Conservation (phyloP, 2,888 invertebrate genomes). For the Epirrhoe tristata region DNA sequence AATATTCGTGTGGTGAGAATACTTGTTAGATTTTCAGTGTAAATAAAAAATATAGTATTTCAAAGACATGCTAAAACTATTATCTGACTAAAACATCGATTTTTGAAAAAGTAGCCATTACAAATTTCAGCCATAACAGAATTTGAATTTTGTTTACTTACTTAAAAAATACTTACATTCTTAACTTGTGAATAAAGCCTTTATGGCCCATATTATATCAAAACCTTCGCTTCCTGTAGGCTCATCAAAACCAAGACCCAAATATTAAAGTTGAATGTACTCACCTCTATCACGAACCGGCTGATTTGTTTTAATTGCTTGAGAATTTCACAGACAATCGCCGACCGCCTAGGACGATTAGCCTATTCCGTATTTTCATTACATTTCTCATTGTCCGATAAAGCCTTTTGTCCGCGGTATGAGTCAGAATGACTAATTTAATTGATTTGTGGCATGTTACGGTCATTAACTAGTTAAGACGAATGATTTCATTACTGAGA, state of each 20-base stretch:
- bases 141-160: no score
- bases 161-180: no score
- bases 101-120: no score
- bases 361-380: conserved; percentile 34
- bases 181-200: no score
- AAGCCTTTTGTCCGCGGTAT: conserved; percentile 61
- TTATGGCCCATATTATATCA: no score
- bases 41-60: no score
- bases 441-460: conserved; percentile 75
- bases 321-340: conserved; percentile 33
- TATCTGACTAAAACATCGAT: no score
- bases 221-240: neutral
- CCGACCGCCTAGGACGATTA: conserved; percentile 28
- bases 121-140: no score
- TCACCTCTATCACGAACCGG: conserved; percentile 9
- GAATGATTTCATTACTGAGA: conserved; percentile 63
- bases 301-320: conserved; percentile 29
- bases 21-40: no score
- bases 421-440: conserved; percentile 78
- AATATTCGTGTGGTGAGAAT: no score
- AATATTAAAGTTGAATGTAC: conserved; percentile 26
- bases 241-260: neutral
- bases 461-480: conserved; percentile 71
- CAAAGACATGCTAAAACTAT: no score
- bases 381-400: conserved; percentile 52